Conservation (phyloP, 2,797 vertebrate species). For the Sebastes matsubarae region DNA sequence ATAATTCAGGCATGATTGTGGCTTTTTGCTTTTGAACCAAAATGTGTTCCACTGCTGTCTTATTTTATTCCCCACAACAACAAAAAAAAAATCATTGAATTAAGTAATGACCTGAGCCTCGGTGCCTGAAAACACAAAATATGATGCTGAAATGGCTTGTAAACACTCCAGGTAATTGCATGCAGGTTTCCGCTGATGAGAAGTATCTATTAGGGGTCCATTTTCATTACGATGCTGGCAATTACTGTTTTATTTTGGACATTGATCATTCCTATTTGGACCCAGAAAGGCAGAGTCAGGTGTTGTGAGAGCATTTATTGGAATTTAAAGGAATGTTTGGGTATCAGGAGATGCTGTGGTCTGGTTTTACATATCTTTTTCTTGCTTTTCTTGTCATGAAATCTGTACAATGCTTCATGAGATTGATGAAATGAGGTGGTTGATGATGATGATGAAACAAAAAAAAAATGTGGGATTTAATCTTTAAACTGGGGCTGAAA, state of each 20-base stretch:
- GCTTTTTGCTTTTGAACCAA: conserved; percentile 22
- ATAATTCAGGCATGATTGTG: conserved; percentile 1
- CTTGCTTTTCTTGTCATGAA: background rate
- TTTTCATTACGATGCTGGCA: conserved; percentile 48
- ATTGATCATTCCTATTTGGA: conserved; percentile 70
- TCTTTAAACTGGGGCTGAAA: conserved; percentile 22
- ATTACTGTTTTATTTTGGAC: conserved; percentile 77
- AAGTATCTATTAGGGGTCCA: conserved; percentile 55
- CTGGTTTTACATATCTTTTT: background rate
- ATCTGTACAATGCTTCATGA: background rate
- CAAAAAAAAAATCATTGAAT: conserved; percentile 18
- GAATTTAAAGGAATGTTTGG: conserved; percentile 11
- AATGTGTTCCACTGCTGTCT: background rate
- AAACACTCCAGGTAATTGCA: conserved; percentile 61
- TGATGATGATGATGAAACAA: background rate
- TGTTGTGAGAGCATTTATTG: background rate
- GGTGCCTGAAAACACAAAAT: conserved; percentile 46
- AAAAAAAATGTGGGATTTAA: conserved; percentile 1
- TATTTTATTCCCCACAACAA: background rate
- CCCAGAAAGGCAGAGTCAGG: background rate
- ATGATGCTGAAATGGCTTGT: conserved; percentile 55
- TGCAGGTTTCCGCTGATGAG: conserved; percentile 50
- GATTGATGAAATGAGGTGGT: background rate
- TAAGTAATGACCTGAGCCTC: conserved; percentile 28
- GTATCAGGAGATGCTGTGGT: background rate